These are phyloP conservation scores for Eolophus roseicapilla DNA, from an alignment of 2,113 vertebrate species.

Conservation along the genomic window DNA sequence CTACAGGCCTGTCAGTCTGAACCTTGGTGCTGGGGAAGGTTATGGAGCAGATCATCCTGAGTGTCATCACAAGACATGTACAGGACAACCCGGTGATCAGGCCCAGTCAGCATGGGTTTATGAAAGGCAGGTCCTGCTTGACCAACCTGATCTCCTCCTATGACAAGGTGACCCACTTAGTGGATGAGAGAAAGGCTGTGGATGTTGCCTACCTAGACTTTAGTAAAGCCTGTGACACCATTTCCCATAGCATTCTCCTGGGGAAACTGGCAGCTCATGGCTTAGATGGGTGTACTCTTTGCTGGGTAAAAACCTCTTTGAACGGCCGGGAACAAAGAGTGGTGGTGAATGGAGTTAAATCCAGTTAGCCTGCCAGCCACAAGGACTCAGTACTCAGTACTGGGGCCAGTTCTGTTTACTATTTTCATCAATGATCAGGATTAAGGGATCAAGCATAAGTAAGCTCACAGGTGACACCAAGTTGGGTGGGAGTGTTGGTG, in stretches of 20 bases:
- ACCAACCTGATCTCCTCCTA: background rate
- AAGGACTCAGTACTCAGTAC: background rate
- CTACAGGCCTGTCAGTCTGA: background rate
- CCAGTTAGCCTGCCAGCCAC: background rate
- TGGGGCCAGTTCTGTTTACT: background rate
- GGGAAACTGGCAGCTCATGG: background rate
- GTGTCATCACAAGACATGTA: rapidly evolving
- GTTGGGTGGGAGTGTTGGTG: background rate
- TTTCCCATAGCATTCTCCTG: background rate
- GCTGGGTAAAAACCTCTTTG: background rate
- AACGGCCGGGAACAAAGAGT: background rate
- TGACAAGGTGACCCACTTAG: background rate
- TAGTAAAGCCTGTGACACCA: background rate
- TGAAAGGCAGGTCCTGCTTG: background rate
- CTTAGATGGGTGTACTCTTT: too few species aligned
- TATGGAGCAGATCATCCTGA: background rate
- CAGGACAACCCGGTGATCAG: background rate
- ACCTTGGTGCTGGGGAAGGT: background rate
- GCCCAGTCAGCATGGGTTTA: background rate
- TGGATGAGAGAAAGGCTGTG: background rate
- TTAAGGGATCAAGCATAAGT: rapidly evolving
- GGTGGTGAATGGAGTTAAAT: background rate
- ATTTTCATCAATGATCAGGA: background rate
- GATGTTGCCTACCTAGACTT: background rate
- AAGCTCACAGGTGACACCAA: background rate